These are phyloP conservation scores for Grammomys surdaster DNA, from an alignment of 2,113 vertebrate genomes.

Conservation along the genomic window DNA sequence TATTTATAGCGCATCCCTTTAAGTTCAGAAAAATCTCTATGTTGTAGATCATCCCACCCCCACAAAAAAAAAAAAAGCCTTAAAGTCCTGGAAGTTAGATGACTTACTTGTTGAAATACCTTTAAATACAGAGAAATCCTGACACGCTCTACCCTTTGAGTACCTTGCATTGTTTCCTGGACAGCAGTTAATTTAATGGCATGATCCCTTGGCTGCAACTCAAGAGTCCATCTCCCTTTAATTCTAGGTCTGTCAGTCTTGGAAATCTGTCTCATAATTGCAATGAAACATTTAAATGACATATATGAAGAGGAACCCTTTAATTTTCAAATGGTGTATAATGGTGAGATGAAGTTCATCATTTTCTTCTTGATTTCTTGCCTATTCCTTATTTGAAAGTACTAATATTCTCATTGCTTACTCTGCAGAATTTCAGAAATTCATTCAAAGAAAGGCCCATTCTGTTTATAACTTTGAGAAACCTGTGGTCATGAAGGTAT, in stretches of 20 bases:
- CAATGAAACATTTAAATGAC: slow-evolving; percentile 98
- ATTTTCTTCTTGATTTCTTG: neutral
- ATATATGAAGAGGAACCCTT: slow-evolving; percentile 96
- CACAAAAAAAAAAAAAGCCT: neutral
- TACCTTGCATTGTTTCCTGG: neutral
- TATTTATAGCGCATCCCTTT: neutral
- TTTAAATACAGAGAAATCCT: neutral
- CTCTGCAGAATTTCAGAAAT: slow-evolving; percentile 96
- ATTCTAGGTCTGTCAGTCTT: slow-evolving; percentile 94
- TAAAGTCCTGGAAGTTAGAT: neutral
- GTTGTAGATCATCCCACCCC: neutral
- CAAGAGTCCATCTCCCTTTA: slow-evolving; percentile 59
- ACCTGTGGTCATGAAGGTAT: slow-evolving; percentile 97
- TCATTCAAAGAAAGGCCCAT: slow-evolving; percentile 95
- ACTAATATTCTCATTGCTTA: neutral
- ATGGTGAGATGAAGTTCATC: slow-evolving; percentile 88
- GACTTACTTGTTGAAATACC: slow-evolving; percentile 31
- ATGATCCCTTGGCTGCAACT: neutral
- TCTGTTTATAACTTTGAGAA: slow-evolving; percentile 96
- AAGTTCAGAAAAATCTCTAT: slow-evolving; percentile 23
- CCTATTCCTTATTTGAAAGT: neutral
- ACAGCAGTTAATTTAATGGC: slow-evolving; percentile 26
- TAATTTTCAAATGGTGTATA: slow-evolving; percentile 99
- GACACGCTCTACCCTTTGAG: neutral
- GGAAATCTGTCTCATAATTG: slow-evolving; percentile 97